Conservation (phyloP, 2,888 invertebrate species). For the Agriopis aurantiaria region DNA sequence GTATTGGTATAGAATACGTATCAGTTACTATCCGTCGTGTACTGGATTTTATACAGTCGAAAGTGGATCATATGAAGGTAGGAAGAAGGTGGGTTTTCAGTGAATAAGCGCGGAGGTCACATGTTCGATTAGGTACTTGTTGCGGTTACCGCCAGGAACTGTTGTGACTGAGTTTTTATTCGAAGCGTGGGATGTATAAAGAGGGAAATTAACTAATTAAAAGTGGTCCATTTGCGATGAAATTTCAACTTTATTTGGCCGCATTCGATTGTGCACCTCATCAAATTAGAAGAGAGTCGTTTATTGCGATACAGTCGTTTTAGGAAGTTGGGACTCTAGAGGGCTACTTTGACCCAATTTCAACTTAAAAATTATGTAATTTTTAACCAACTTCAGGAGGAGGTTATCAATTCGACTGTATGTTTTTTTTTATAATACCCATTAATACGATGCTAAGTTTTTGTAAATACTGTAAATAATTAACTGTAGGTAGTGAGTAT, state of each 20-base stretch:
- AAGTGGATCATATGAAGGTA: conserved; percentile 33
- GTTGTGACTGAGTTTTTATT: conserved; percentile 41
- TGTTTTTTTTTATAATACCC: too few relatives aligned
- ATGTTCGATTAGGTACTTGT: conserved; percentile 42
- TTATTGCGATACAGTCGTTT: conserved; percentile 24
- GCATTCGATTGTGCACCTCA: conserved; percentile 33
- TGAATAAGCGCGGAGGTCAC: conserved; percentile 32
- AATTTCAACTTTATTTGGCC: conserved; percentile 35
- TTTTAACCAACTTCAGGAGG: too few relatives aligned
- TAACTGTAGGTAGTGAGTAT: too few relatives aligned
- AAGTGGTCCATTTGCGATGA: conserved; percentile 25
- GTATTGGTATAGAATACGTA: conserved; percentile 1
- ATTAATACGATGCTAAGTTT: too few relatives aligned
- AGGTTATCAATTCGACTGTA: too few relatives aligned
- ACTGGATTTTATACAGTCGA: conserved; percentile 23
- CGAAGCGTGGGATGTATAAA: conserved; percentile 28
- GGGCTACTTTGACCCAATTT: neutral
- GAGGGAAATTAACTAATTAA: conserved; percentile 31
- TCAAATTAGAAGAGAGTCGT: conserved; percentile 25
- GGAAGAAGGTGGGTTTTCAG: conserved; percentile 34
- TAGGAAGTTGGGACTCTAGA: neutral
- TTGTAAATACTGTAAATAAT: too few relatives aligned
- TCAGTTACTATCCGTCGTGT: conserved; percentile 2
- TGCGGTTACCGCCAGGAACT: conserved; percentile 38
- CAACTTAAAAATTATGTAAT: neutral